A percentile compares a stretch with the other conserved stretches of the same genome.
Evolutionary conservation across 2,888 invertebrate species (phyloP).

Genomic region (Ceraclea dissimilis): DNA sequence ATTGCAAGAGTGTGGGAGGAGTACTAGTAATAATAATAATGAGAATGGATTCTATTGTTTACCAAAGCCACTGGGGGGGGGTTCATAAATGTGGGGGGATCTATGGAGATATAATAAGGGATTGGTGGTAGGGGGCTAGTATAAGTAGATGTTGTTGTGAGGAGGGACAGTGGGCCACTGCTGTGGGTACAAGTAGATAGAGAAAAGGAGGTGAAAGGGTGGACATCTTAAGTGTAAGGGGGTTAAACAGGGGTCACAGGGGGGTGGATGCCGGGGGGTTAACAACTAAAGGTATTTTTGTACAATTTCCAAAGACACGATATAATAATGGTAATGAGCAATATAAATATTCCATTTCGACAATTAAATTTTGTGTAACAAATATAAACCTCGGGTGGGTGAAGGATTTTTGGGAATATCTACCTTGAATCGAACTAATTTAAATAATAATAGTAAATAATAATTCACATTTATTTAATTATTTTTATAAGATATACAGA

Average conservation of each 20-base stretch:
- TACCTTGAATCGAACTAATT: conserved; percentile 11
- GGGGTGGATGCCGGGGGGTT: conserved; percentile 6
- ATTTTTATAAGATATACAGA: too few species aligned
- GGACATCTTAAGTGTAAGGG: conserved; percentile 10
- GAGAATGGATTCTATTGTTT: conserved; percentile 27
- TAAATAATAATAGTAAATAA: conserved; percentile 3
- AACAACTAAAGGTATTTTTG: conserved; percentile 17
- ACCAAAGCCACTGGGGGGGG: conserved; percentile 22
- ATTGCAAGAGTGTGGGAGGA: conserved; percentile 18
- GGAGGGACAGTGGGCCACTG: background rate
- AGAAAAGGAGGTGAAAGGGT: conserved; percentile 1
- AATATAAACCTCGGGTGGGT: too few species aligned
- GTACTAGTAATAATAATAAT: conserved; percentile 24
- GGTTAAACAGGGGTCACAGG: conserved; percentile 1
- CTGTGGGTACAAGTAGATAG: too few species aligned
- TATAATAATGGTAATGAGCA: conserved; percentile 19
- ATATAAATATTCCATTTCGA: conserved; percentile 18
- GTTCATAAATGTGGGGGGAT: conserved; percentile 8
- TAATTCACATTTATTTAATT: too few species aligned
- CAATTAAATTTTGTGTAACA: conserved; percentile 14
- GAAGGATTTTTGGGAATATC: too few species aligned
- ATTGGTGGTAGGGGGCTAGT: conserved; percentile 3
- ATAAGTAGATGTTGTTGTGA: conserved; percentile 3
- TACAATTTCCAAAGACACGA: conserved; percentile 19
- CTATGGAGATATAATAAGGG: background rate